Conservation (phyloP, 2,888 invertebrate genomes). For the Mycalesis mineus region DNA sequence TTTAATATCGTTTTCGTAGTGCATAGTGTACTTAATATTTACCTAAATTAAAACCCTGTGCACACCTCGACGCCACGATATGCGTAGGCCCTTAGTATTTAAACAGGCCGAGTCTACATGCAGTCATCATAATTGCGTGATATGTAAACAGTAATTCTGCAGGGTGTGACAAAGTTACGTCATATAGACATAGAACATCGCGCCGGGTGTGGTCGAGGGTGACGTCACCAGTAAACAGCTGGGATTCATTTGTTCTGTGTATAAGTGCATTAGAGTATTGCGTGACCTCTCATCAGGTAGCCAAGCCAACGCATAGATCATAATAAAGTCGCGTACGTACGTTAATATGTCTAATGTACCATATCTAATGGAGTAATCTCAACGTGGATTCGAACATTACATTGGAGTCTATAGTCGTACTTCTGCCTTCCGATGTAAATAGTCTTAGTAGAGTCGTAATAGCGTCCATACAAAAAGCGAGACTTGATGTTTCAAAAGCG, state of each 20-base stretch:
- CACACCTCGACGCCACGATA: too few relatives aligned
- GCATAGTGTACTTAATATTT: too few relatives aligned
- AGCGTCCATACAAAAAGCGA: too few relatives aligned
- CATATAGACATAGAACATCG: constrained; percentile 38
- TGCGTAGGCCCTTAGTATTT: neutral
- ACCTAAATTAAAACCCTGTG: too few relatives aligned
- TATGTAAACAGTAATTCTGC: constrained; percentile 22
- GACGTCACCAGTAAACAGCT: constrained; percentile 38
- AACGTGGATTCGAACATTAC: neutral
- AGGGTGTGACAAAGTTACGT: constrained; percentile 37
- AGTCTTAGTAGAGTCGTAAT: too few relatives aligned
- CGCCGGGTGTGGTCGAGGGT: constrained; percentile 40
- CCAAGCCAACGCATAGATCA: neutral
- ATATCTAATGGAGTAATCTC: neutral
- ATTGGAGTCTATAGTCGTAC: neutral
- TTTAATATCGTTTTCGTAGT: too few relatives aligned
- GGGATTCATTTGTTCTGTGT: constrained; percentile 12
- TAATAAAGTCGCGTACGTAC: neutral
- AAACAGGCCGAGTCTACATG: neutral
- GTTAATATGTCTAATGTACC: neutral
- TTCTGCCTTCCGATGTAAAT: too few relatives aligned
- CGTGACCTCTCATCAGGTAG: constrained; percentile 5
- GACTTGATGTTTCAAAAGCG: too few relatives aligned
- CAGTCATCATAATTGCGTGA: constrained; percentile 19
- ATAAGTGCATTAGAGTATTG: constrained; percentile 1